A percentile compares a stretch with the other conserved stretches of the same genome.
Conservation (phyloP, 2,113 vertebrate genomes). For the Tichodroma muraria region DNA sequence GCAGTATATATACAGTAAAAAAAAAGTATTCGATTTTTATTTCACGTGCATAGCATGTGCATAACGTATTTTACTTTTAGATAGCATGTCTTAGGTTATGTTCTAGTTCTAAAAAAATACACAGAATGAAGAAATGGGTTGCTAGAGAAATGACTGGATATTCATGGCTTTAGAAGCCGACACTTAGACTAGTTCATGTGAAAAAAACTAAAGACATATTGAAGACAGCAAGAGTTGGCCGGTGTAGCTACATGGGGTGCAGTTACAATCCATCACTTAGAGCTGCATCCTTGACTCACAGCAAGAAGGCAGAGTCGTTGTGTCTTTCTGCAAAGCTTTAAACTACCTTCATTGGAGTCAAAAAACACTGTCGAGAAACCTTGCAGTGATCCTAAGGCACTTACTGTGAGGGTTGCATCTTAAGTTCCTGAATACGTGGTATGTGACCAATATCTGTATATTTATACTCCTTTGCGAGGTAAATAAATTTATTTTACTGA, state of each 20-base stretch:
- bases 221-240: background rate
- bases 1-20: background rate
- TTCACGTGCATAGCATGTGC: background rate
- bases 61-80: background rate
- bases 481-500: background rate
- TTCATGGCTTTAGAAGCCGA: background rate
- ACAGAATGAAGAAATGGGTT: background rate
- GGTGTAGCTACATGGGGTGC: background rate
- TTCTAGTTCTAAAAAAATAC: background rate
- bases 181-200: background rate
- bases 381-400: background rate
- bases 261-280: background rate
- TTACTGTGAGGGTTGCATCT: background rate
- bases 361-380: background rate
- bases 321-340: background rate
- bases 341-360: background rate
- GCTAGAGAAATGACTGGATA: background rate
- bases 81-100: background rate
- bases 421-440: background rate
- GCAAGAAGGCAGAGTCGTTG: background rate
- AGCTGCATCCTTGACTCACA: background rate
- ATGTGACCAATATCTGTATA: background rate
- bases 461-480: background rate
- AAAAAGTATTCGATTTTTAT: background rate
- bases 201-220: background rate